Evolutionary conservation across 2,888 invertebrate genomes (phyloP), one percentile per base, ranked within the genome.

Genomic region (Tipula confusa): DNA sequence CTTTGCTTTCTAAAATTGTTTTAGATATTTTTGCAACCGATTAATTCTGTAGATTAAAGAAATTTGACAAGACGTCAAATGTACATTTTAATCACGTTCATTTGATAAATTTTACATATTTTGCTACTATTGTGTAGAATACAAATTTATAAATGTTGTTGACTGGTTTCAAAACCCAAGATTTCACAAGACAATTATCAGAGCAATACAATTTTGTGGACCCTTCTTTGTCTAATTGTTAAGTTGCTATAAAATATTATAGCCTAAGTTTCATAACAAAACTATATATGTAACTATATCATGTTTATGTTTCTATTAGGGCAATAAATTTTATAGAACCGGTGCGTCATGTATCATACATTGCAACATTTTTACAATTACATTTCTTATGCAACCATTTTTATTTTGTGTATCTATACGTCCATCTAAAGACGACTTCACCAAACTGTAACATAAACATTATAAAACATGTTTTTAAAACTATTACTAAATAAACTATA

Each of bases 281-380:
- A 24, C 24, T 64, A n/a, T n/a, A n/a, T n/a, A n/a, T n/a, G n/a
- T n/a, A n/a, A n/a, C n/a, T n/a, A n/a, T n/a, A 24, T 64, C 24
- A 64, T 24, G 64, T 64, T 64, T 64, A 24, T 43, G 2, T 9
- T 0, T 24, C 64, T 64, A 64, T 64, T 64, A 64, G 64, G 64
- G 64, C 24, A 64, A 64, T 64, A 64, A 24, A 64, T 64, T 64
- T 6, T 64, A 64, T 24, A 64, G 64, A 64, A 64, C 64, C 64
- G 64, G 64, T 64, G 64, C 24, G 64, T 7, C 9, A 64, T 24
- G 24, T 9, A 64, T 18, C 64, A 64, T 64, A 24, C 24, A 64
- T 64, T 64, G 24, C 64, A 64, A 64, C 64, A 64, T 64, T 24
- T 64, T 64, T 24, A 64, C 64, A 64, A 64, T 64, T 64, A 64